phyloP scores from a whole-genome alignment of 1,140 invertebrate genomes.

The Alviniconcha marisindica region DNA sequence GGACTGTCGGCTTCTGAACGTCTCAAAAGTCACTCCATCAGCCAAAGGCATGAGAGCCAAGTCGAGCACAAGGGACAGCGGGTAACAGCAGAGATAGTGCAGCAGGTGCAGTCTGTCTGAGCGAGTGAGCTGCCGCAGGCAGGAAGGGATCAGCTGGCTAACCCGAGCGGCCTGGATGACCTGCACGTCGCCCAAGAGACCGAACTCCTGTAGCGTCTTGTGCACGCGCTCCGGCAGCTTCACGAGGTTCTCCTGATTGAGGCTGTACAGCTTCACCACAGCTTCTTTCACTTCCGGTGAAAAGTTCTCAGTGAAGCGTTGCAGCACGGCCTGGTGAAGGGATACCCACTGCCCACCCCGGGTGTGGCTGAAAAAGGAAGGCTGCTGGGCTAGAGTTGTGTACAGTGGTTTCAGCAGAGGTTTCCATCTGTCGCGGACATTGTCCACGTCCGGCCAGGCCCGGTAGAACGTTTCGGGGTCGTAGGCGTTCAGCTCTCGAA shows the following conservation, averaged over 20 bases:
- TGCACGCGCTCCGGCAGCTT: slow-evolving; percentile 20
- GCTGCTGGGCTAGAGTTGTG: not conserved
- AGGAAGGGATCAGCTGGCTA: not conserved
- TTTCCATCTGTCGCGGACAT: slow-evolving; percentile 47
- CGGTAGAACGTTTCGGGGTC: slow-evolving; percentile 32
- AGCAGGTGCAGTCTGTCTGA: slow-evolving; percentile 26
- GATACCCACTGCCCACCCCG: slow-evolving; percentile 4
- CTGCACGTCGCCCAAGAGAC: not conserved
- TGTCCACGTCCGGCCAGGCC: slow-evolving; percentile 39
- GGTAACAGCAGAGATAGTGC: slow-evolving; percentile 30
- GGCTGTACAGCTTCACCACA: slow-evolving; percentile 27
- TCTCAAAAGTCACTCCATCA: slow-evolving; percentile 21
- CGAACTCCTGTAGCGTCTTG: not conserved
- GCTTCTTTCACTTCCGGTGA: not conserved
- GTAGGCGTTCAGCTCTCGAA: not conserved
- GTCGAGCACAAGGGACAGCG: not conserved
- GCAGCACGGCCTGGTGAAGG: slow-evolving; percentile 4
- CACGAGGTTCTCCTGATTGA: slow-evolving; percentile 13
- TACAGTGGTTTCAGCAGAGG: slow-evolving; percentile 39
- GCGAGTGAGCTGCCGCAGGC: not conserved
- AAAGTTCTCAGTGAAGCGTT: not conserved
- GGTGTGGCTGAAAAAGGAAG: slow-evolving; percentile 9
- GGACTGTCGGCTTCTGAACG: not conserved
- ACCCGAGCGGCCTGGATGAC: not conserved
- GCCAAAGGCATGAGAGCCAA: slow-evolving; percentile 26